Conservation (phyloP, 2,113 vertebrate species). For the Pogona vitticeps region DNA sequence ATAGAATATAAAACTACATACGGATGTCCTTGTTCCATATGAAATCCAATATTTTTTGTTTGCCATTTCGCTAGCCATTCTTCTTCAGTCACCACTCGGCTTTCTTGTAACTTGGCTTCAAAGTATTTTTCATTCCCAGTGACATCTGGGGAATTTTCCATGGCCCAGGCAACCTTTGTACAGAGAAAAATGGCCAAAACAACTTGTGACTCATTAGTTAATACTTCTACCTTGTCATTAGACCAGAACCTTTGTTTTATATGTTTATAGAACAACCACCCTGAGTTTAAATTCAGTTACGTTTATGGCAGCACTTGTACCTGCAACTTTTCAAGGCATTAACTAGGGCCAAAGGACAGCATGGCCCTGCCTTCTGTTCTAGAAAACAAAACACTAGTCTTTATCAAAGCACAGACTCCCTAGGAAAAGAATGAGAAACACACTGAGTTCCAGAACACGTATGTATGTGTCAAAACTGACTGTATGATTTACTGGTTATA, state of each 20-base stretch:
- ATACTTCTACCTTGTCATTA: neutral
- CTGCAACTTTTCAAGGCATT: neutral
- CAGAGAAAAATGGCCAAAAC: neutral
- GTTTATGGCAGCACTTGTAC: neutral
- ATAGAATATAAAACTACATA: slow-evolving; percentile 63
- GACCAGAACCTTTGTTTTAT: neutral
- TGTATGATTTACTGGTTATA: neutral
- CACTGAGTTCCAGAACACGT: neutral
- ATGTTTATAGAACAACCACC: neutral
- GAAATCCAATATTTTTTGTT: slow-evolving; percentile 75
- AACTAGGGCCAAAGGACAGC: neutral
- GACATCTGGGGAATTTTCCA: slow-evolving; percentile 32
- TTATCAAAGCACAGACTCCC: neutral
- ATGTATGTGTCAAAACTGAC: neutral
- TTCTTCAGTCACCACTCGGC: slow-evolving; percentile 69
- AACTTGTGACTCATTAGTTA: neutral
- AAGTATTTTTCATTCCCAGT: neutral
- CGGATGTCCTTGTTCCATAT: slow-evolving; percentile 77
- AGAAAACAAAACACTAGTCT: neutral
- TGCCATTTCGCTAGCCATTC: slow-evolving; percentile 87
- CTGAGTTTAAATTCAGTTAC: neutral
- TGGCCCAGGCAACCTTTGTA: slow-evolving; percentile 19
- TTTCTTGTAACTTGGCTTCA: slow-evolving; percentile 53
- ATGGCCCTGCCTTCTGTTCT: neutral
- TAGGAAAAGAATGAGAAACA: neutral